Percentiles rank a stretch among this genome's conserved stretches.
Evolutionary conservation across 2,888 invertebrate genomes (phyloP).

Genomic region (Drosophila sordidula): DNA sequence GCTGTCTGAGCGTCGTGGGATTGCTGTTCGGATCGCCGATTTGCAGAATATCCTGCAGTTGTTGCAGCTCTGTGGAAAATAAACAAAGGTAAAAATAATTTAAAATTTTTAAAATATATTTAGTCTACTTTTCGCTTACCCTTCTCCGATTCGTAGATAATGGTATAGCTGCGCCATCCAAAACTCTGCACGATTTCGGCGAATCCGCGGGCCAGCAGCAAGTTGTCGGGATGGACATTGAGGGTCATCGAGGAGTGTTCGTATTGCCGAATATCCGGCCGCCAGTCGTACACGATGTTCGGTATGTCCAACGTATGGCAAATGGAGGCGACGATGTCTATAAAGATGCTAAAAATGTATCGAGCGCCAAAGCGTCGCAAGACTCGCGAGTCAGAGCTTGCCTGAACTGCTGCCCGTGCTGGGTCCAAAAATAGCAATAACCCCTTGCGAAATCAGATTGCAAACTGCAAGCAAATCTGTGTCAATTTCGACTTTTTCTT

Average conservation of each 20-base stretch:
- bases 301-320: conserved; percentile 89
- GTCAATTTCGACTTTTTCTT: too few relatives aligned
- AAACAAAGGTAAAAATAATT: too few relatives aligned
- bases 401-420: conserved; percentile 85
- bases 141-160: conserved; percentile 93
- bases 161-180: conserved; percentile 92
- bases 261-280: conserved; percentile 83
- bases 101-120: too few relatives aligned
- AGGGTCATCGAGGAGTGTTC: conserved; percentile 87
- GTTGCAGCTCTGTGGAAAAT: conserved; percentile 87
- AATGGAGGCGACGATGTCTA: conserved; percentile 86
- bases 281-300: conserved; percentile 88
- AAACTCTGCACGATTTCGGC: conserved; percentile 90
- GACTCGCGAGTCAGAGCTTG: conserved; percentile 62
- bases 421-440: conserved; percentile 91
- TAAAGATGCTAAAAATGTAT: not conserved
- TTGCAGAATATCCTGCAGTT: conserved; percentile 92
- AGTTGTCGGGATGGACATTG: conserved; percentile 90
- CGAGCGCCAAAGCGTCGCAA: too few relatives aligned
- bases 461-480: conserved; percentile 86
- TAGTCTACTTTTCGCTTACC: conserved; percentile 84
- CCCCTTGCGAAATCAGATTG: conserved; percentile 87
- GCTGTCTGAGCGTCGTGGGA: conserved; percentile 89
- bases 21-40: conserved; percentile 88
- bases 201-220: conserved; percentile 89